Conservation (phyloP, 2,888 invertebrate genomes). For the Drosophila subquinaria region DNA sequence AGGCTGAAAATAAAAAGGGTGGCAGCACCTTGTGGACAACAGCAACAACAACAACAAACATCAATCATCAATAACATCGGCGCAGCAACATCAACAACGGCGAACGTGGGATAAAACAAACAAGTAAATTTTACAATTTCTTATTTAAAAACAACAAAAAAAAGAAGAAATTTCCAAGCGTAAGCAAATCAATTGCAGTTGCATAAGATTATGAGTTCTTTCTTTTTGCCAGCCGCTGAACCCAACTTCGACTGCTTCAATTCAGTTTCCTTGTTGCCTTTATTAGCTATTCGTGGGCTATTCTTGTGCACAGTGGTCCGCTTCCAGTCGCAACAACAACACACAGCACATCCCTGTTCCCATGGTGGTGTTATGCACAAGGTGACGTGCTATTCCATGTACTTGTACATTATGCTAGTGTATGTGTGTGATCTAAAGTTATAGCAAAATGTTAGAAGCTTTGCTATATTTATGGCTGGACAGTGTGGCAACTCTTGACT, state of each 20-base stretch:
- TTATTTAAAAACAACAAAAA: slow-evolving; percentile 51
- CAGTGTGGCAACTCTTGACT: slow-evolving; percentile 1
- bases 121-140: slow-evolving; percentile 81
- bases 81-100: slow-evolving; percentile 15
- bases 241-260: not conserved
- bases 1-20: slow-evolving; percentile 42
- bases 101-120: slow-evolving; percentile 58
- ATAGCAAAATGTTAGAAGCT: no score
- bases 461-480: not conserved
- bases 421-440: not conserved
- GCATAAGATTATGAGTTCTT: slow-evolving; percentile 45
- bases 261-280: not conserved
- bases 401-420: not conserved
- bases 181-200: slow-evolving; percentile 52
- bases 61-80: slow-evolving; percentile 34
- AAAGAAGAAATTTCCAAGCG: slow-evolving; percentile 40
- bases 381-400: not conserved
- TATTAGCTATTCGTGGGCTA: not conserved
- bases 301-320: slow-evolving; percentile 6
- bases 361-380: not conserved
- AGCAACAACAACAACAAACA: slow-evolving; percentile 22
- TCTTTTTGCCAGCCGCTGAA: not conserved
- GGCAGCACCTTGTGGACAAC: slow-evolving; percentile 40
- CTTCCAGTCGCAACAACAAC: not conserved
- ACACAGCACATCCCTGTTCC: not conserved